A percentile compares a stretch with the other conserved stretches of the same genome.
phyloP scores from a whole-genome alignment of 2,113 vertebrate genomes.

The Corythornis cristatus region DNA sequence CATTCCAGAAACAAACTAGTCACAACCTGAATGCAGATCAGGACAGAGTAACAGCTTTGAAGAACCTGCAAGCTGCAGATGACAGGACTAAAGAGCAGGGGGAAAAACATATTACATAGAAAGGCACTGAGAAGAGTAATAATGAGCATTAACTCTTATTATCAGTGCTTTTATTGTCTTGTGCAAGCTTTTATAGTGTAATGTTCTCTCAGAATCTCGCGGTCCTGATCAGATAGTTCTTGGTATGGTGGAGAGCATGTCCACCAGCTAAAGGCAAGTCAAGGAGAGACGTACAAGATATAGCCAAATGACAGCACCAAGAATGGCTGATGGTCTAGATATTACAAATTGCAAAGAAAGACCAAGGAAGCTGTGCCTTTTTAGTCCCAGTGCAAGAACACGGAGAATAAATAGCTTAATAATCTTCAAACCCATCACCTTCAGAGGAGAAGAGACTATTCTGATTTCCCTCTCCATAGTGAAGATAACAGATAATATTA shows the following conservation, averaged over 20 bases:
- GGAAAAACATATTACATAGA: neutral
- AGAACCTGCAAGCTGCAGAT: neutral
- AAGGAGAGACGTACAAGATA: neutral
- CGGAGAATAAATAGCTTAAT: neutral
- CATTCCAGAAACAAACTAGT: neutral
- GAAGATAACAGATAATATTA: neutral
- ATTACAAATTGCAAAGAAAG: neutral
- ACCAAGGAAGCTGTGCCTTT: neutral
- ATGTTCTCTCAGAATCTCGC: neutral
- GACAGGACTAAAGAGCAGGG: neutral
- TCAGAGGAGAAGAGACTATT: neutral
- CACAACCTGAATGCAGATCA: neutral
- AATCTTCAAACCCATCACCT: neutral
- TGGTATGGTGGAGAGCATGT: neutral
- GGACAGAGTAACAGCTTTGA: neutral
- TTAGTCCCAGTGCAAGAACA: neutral
- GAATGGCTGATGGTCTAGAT: neutral
- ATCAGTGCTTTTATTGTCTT: neutral
- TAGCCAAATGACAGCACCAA: neutral
- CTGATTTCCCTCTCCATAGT: neutral
- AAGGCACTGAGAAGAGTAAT: neutral
- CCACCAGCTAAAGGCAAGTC: neutral
- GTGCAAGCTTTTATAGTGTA: neutral
- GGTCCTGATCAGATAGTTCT: neutral
- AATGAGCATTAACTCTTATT: neutral